Evolutionary conservation across 2,113 vertebrate genomes (phyloP).

Genomic region (Neodon shergylaensis): DNA sequence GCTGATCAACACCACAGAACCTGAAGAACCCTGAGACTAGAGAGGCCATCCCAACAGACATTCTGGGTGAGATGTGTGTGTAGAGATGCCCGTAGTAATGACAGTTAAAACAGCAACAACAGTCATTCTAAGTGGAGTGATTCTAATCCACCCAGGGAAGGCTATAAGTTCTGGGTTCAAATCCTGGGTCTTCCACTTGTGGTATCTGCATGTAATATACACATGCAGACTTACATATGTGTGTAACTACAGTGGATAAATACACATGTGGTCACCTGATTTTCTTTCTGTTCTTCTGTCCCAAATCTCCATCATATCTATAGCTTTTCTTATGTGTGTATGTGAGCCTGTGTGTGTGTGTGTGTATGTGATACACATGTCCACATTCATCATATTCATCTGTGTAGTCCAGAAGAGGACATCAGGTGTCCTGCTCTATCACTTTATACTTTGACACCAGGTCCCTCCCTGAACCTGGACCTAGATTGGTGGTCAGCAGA

Average conservation of each 20-base stretch:
- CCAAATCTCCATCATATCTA: too few species aligned
- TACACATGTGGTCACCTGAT: not conserved
- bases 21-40: not conserved
- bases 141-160: not conserved
- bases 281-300: not conserved
- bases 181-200: not conserved
- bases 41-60: too few species aligned
- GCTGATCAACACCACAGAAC: not conserved
- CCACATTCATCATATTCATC: too few species aligned
- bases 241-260: not conserved
- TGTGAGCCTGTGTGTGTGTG: not conserved
- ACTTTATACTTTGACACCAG: not conserved
- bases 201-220: not conserved
- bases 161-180: not conserved
- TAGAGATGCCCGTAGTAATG: accelerated
- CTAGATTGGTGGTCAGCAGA: not conserved
- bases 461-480: not conserved
- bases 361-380: not conserved
- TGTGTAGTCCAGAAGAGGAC: not conserved
- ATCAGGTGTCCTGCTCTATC: not conserved
- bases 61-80: accelerated
- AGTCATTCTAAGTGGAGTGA: not conserved
- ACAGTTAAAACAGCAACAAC: not conserved
- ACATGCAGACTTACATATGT: not conserved
- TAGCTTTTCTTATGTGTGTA: not conserved